phyloP scores from a whole-genome alignment of 2,113 vertebrate genomes.

The Casuarius casuarius region DNA sequence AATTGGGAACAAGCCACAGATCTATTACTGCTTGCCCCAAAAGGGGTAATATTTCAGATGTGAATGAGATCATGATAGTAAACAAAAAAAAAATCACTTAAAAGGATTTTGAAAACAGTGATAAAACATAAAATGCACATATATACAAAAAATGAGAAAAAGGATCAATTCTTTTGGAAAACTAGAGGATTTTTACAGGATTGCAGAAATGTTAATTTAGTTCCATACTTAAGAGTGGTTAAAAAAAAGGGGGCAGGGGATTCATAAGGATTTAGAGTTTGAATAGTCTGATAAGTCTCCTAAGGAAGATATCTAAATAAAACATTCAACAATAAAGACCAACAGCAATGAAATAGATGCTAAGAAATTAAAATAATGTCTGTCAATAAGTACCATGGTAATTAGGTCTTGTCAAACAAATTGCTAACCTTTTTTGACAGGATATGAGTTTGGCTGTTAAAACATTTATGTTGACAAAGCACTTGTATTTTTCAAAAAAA shows the following conservation, averaged over 20 bases:
- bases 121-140: neutral
- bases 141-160: neutral
- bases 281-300: neutral
- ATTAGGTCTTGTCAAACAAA: neutral
- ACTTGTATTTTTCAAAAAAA: neutral
- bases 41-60: neutral
- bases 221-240: neutral
- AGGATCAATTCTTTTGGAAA: neutral
- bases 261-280: neutral
- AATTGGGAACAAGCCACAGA: neutral
- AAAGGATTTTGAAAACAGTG: neutral
- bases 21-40: neutral
- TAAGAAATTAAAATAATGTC: neutral
- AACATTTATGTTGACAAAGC: neutral
- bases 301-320: neutral
- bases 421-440: neutral
- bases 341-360: neutral
- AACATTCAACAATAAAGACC: neutral
- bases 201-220: neutral
- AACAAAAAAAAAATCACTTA: neutral
- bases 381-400: neutral
- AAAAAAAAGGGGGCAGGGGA: rapidly evolving
- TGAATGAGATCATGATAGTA: neutral
- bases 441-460: neutral
- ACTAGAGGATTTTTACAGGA: neutral